Evolutionary conservation across 2,797 vertebrate genomes (phyloP).

Genomic region (Tapera naevia): DNA sequence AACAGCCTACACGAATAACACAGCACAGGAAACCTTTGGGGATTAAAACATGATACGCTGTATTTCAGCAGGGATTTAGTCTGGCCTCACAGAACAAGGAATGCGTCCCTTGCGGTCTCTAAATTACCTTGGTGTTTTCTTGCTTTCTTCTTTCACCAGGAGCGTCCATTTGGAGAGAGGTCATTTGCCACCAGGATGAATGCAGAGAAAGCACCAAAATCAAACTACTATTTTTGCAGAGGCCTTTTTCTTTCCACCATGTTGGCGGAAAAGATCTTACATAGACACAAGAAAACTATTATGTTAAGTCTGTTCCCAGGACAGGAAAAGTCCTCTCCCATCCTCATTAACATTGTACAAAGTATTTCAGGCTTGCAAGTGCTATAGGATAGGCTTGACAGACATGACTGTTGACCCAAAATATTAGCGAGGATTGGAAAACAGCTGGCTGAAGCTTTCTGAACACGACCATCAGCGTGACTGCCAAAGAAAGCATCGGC

Average conservation of each 20-base stretch:
- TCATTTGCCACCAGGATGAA: background rate
- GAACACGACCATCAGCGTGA: background rate
- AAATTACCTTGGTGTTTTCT: background rate
- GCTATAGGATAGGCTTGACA: slow-evolving; percentile 11
- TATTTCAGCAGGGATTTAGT: slow-evolving; percentile 36
- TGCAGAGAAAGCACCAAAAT: background rate
- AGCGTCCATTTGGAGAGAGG: background rate
- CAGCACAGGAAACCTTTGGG: background rate
- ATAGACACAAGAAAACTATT: background rate
- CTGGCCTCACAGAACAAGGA: background rate
- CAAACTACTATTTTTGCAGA: background rate
- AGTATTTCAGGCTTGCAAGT: slow-evolving; percentile 44
- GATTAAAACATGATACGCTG: background rate
- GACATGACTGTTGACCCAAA: background rate
- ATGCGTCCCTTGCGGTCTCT: background rate
- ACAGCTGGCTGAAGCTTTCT: background rate
- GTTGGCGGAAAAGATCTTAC: background rate
- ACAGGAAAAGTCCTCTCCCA: slow-evolving; percentile 30
- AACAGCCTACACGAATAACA: background rate
- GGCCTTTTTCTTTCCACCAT: background rate
- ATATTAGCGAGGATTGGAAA: background rate
- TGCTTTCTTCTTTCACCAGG: background rate
- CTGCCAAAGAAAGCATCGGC: slow-evolving; percentile 50
- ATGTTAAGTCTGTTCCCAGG: background rate
- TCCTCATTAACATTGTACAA: slow-evolving; percentile 14